A percentile compares a stretch with the other conserved stretches of the same genome.
phyloP scores from a whole-genome alignment of 2,113 vertebrate genomes.

The Pachypanchax playfairii region DNA sequence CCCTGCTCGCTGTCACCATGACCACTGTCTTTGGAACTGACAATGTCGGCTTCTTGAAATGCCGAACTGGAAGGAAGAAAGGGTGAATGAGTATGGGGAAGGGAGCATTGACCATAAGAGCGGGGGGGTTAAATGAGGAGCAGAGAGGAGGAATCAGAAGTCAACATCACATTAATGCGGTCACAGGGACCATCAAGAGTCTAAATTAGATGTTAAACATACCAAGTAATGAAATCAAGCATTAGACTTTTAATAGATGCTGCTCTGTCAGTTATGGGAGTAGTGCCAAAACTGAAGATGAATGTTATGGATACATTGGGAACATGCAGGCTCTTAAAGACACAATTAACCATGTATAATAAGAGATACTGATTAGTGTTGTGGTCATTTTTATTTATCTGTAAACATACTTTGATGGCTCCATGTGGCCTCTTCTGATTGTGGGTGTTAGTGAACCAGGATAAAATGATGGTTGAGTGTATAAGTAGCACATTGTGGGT shows the following conservation, averaged over 20 bases:
- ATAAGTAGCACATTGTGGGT: constrained; percentile 5
- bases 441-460: neutral
- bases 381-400: constrained; percentile 56
- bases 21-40: constrained; percentile 99
- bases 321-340: constrained; percentile 51
- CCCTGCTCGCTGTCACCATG: constrained; percentile 99
- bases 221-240: constrained; percentile 73
- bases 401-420: constrained; percentile 31
- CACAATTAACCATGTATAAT: constrained; percentile 47
- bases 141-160: constrained; percentile 40
- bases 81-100: neutral
- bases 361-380: constrained; percentile 37
- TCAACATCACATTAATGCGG: constrained; percentile 56
- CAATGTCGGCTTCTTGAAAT: constrained; percentile 99
- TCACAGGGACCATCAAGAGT: constrained; percentile 59
- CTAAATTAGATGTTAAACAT: constrained; percentile 76
- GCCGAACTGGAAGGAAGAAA: constrained; percentile 85
- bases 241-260: constrained; percentile 65
- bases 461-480: neutral
- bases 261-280: constrained; percentile 62
- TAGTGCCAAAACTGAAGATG: constrained; percentile 67
- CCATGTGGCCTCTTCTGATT: constrained; percentile 32
- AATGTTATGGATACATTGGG: constrained; percentile 65
- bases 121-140: constrained; percentile 34
- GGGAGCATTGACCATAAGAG: neutral